phyloP scores from a whole-genome alignment of 2,888 invertebrate species.

The Callinectes sapidus region DNA sequence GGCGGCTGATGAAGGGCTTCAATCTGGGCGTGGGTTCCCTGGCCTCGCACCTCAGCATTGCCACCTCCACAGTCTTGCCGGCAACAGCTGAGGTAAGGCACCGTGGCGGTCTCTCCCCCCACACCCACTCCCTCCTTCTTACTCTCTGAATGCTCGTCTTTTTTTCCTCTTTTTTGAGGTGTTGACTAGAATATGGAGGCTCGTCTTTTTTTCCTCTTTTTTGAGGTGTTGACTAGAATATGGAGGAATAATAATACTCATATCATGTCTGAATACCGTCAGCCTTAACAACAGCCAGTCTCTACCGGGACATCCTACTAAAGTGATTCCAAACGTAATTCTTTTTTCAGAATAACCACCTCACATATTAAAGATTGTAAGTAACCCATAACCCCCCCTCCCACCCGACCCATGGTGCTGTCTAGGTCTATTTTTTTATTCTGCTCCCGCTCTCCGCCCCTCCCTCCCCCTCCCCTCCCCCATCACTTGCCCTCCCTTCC shows the following conservation, averaged over 20 bases:
- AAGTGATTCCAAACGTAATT: constrained; percentile 67
- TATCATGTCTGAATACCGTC: constrained; percentile 53
- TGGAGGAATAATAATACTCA: constrained; percentile 31
- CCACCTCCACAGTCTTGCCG: constrained; percentile 59
- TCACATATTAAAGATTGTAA: constrained; percentile 68
- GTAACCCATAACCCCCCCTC: constrained; percentile 56
- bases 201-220: constrained; percentile 13
- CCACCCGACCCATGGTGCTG: constrained; percentile 20
- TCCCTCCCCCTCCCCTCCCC: constrained; percentile 9
- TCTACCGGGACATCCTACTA: constrained; percentile 56
- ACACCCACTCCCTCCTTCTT: not conserved
- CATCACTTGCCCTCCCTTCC: not conserved
- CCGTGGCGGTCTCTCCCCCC: not conserved
- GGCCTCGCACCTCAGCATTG: constrained; percentile 51
- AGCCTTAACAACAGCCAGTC: constrained; percentile 20
- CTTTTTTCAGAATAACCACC: constrained; percentile 69
- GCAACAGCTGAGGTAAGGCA: constrained; percentile 64
- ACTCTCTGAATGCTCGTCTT: constrained; percentile 9
- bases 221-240: constrained; percentile 31
- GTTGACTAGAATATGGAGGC: constrained; percentile 31
- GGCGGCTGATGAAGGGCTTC: constrained; percentile 94
- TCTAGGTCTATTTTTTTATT: not conserved
- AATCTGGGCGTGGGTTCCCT: constrained; percentile 81
- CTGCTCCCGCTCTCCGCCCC: constrained; percentile 25
- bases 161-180: constrained; percentile 30